Conservation (phyloP, 2,888 invertebrate species). For the Lepidonotus clava region DNA sequence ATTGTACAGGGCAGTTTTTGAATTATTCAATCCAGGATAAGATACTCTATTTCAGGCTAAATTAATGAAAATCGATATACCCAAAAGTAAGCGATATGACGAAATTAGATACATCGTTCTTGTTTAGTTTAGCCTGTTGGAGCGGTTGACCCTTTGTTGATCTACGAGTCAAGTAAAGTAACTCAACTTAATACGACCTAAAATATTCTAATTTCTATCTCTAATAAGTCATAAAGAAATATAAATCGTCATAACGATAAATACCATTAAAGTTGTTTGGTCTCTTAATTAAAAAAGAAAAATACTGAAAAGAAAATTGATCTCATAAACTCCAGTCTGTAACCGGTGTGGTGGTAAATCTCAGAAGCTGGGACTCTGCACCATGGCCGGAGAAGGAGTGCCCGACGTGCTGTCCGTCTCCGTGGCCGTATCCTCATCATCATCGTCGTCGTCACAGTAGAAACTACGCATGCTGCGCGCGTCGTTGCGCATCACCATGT, state of each 20-base stretch:
- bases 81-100: neutral
- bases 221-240: too few relatives aligned
- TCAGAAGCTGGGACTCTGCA: constrained; percentile 49
- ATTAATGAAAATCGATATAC: neutral
- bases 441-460: constrained; percentile 3
- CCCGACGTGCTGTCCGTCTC: constrained; percentile 47
- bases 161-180: too few relatives aligned
- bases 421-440: constrained; percentile 29
- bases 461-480: neutral
- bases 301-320: neutral
- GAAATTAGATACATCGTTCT: neutral
- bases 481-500: neutral
- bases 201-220: too few relatives aligned
- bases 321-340: neutral
- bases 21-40: neutral
- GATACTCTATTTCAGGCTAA: neutral
- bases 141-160: too few relatives aligned
- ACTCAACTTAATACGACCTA: too few relatives aligned
- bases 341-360: neutral
- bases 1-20: neutral
- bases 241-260: neutral
- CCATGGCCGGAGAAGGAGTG: constrained; percentile 11
- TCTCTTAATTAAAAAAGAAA: neutral
- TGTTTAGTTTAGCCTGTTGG: neutral
- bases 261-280: neutral